Percentiles rank a stretch among this genome's conserved stretches.
Conservation (phyloP, 2,888 invertebrate genomes). For the Leuctra nigra region DNA sequence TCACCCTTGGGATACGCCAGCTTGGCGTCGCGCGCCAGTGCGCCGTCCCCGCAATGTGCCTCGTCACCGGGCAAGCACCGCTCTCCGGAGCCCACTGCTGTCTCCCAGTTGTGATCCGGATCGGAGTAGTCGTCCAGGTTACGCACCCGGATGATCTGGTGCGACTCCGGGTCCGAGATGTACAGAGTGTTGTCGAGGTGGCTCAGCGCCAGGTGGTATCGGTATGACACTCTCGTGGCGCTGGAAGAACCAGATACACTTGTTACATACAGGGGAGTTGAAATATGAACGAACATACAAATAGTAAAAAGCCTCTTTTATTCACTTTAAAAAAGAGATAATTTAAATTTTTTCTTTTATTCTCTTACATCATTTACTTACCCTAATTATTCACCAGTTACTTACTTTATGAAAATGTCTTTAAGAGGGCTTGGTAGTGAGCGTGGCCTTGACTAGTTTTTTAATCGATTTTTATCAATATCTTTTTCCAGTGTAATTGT, state of each 20-base stretch:
- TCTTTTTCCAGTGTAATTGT: too few relatives aligned
- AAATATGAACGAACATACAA: too few relatives aligned
- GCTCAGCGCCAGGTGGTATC: conserved; percentile 93
- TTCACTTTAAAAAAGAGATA: too few relatives aligned
- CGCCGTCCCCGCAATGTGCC: conserved; percentile 94
- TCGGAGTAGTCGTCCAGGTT: conserved; percentile 75
- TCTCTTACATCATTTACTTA: too few relatives aligned
- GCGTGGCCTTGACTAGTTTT: too few relatives aligned
- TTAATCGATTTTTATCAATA: too few relatives aligned
- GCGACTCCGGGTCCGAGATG: conserved; percentile 93
- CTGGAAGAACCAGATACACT: conserved; percentile 48
- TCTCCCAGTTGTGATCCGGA: conserved; percentile 90
- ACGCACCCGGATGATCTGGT: conserved; percentile 84
- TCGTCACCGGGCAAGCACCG: conserved; percentile 89
- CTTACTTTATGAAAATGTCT: too few relatives aligned
- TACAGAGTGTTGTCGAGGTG: conserved; percentile 90
- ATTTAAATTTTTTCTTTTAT: too few relatives aligned
- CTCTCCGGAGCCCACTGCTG: conserved; percentile 91
- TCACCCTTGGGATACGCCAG: conserved; percentile 89
- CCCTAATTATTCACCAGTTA: too few relatives aligned
- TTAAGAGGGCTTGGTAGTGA: too few relatives aligned
- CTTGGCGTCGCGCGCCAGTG: conserved; percentile 85
- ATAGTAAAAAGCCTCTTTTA: too few relatives aligned
- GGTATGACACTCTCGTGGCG: conserved; percentile 88
- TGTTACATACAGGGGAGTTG: too few relatives aligned